Conservation (phyloP, 2,797 vertebrate species). For the Eptatretus atami region DNA sequence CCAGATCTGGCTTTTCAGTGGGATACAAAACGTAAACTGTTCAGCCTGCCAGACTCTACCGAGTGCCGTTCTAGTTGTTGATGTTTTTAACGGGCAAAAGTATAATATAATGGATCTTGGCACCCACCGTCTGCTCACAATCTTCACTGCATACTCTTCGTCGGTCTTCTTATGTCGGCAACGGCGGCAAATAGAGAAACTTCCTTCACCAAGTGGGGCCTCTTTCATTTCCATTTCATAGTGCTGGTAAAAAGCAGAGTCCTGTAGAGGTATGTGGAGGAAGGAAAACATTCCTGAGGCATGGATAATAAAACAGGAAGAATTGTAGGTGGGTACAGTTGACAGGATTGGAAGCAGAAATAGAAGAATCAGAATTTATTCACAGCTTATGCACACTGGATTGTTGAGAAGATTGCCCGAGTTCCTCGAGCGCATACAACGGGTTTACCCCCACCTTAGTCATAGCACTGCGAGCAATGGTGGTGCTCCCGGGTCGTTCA, state of each 20-base stretch:
- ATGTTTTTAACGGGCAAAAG: no score
- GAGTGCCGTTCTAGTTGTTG: no score
- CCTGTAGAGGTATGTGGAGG: slow-evolving; percentile 15
- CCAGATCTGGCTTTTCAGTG: no score
- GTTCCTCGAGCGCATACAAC: not conserved
- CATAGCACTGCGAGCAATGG: slow-evolving; percentile 45
- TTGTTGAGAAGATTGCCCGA: no score
- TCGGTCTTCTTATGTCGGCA: slow-evolving; percentile 40
- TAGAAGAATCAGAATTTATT: no score
- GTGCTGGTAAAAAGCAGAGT: slow-evolving; percentile 56
- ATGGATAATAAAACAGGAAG: no score
- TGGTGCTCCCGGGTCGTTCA: slow-evolving; percentile 37
- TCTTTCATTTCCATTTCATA: slow-evolving; percentile 48
- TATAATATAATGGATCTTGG: not conserved
- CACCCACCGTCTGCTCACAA: slow-evolving; percentile 41
- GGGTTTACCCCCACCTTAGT: slow-evolving; percentile 23
- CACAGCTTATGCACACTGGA: no score
- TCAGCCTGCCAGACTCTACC: no score
- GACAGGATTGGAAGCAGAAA: not conserved
- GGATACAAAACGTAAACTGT: no score
- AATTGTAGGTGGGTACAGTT: not conserved
- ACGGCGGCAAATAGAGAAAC: slow-evolving; percentile 55
- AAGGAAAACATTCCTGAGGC: no score
- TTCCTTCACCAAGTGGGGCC: slow-evolving; percentile 40
- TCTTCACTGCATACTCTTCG: slow-evolving; percentile 51